These are phyloP conservation scores for Microctenopoma stevenorrisi DNA, from an alignment of 2,797 vertebrate species.

Conservation along the genomic window DNA sequence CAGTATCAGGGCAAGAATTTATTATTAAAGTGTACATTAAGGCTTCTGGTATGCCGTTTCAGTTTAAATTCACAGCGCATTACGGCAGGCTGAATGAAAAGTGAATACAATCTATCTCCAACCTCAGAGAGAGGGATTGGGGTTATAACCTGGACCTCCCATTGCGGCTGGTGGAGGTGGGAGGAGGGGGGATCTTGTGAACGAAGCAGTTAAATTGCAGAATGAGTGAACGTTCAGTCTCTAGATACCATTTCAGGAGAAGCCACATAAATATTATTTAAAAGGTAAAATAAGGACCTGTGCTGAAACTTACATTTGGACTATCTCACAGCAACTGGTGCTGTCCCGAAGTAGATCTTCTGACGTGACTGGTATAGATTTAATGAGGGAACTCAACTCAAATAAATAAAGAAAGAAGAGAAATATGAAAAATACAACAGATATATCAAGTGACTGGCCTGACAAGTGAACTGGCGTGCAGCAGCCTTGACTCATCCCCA, in stretches of 20 bases:
- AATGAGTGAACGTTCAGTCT: conserved; percentile 20
- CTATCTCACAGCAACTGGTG: conserved; percentile 17
- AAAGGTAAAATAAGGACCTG: neutral
- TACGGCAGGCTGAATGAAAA: conserved; percentile 52
- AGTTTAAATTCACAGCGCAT: conserved; percentile 53
- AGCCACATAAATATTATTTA: conserved; percentile 29
- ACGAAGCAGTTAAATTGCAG: conserved; percentile 51
- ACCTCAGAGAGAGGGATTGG: conserved; percentile 66
- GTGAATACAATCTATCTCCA: conserved; percentile 58
- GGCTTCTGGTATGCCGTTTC: conserved; percentile 40
- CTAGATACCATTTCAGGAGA: neutral
- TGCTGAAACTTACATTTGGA: conserved; percentile 14
- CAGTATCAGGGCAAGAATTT: conserved; percentile 3
- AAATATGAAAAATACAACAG: conserved; percentile 13
- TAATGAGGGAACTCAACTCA: conserved; percentile 14
- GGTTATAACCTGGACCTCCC: conserved; percentile 65
- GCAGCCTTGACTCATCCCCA: conserved; percentile 47
- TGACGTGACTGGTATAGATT: conserved; percentile 22
- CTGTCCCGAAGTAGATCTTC: neutral
- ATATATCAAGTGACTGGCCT: conserved; percentile 49
- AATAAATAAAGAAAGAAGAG: neutral
- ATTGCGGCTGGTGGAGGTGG: conserved; percentile 26
- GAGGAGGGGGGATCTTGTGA: conserved; percentile 34
- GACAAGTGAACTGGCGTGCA: conserved; percentile 23
- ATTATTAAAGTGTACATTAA: conserved; percentile 8